Evolutionary conservation across 1,140 invertebrate genomes (phyloP).

Genomic region (Drosophila setifemur): DNA sequence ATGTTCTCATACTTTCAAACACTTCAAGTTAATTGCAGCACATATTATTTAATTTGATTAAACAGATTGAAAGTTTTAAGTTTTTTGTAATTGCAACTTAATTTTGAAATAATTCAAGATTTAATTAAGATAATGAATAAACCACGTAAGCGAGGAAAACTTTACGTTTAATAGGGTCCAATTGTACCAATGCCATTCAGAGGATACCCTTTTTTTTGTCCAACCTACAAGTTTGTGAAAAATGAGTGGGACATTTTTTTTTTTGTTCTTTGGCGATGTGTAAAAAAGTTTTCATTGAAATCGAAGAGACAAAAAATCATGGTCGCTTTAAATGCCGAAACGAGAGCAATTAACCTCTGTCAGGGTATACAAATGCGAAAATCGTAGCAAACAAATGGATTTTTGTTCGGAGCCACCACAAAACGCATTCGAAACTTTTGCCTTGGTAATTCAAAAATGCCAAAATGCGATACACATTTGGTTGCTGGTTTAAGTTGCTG

Average conservation of each 20-base stretch:
- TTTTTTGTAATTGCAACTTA: neutral
- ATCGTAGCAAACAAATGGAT: conserved; percentile 50
- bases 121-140: conserved; percentile 19
- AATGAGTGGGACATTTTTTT: no score
- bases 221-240: neutral
- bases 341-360: conserved; percentile 10
- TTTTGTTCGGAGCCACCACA: conserved; percentile 48
- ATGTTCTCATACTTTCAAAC: no score
- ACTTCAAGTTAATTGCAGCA: no score
- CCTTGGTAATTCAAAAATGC: conserved; percentile 39
- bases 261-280: no score
- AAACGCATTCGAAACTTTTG: conserved; percentile 54
- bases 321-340: conserved; percentile 15
- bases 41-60: neutral
- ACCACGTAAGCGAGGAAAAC: neutral
- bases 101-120: neutral
- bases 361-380: conserved; percentile 35
- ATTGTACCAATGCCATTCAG: neutral
- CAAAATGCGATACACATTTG: conserved; percentile 43
- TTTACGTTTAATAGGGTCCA: no score
- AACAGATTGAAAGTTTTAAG: no score
- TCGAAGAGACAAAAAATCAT: neutral
- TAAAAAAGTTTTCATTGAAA: conserved; percentile 2
- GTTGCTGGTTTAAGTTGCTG: conserved; percentile 10
- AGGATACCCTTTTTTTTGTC: conserved; percentile 1